Evolutionary conservation across 1,140 invertebrate genomes (phyloP), one percentile per base, ranked within the genome.

Genomic region (Mya arenaria): DNA sequence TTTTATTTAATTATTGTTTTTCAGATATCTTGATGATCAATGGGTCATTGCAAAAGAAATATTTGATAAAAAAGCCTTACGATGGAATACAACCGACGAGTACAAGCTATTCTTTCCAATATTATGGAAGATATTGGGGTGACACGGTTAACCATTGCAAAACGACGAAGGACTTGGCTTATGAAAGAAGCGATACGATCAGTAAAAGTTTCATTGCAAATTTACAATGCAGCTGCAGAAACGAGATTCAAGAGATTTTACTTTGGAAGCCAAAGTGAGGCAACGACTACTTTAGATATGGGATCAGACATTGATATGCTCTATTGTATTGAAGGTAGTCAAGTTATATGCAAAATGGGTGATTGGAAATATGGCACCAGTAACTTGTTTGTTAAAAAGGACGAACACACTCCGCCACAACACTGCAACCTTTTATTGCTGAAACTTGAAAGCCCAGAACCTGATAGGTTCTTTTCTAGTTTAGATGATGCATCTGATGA

Each of bases 251-350:
- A n/a, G n/a, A n/a, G 55, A 23, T 58, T 6, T 19, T 23, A 8
- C 6, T 58, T 58, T 58, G 55, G 55, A 28, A 58, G 55, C n/a
- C 55, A 58, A n/a, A 58, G 55, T 19, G 55, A 58, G n/a, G 55
- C 6, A 19, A 58, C 55, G n/a, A 58, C 55, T n/a, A 58, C 55
- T 5, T 58, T 58, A n/a, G 55, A 28, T 28, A 58, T 58, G 55
- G 55, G 55, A 19, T 58, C 55, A 6, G 55, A 58, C 19, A 6
- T 58, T 4, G 55, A 58, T 58, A 6, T 4, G n/a, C 30, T 58
- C 6, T 23, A n/a, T 4, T 58, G n/a, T n/a, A 5, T 58, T 19
- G 30, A 58, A 8, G 30, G 30, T 4, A 6, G 55, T 19, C 55
- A 19, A 8, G 55, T 58, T 23, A 58, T 58, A 19, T 28, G n/a